Conservation (phyloP, 2,888 invertebrate species). For the Caenorhabditis becei region DNA sequence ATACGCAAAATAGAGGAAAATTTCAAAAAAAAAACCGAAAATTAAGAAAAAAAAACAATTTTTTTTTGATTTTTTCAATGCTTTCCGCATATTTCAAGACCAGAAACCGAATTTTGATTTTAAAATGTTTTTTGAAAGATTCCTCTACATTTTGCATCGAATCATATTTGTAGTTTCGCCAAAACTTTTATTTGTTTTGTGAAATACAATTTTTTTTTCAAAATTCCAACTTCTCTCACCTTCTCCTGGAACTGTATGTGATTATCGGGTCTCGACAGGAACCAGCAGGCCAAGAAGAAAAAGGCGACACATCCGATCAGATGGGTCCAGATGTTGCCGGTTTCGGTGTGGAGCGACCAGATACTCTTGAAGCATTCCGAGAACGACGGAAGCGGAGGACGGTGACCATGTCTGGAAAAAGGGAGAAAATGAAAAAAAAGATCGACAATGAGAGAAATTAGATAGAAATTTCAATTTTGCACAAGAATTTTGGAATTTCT, state of each 20-base stretch:
- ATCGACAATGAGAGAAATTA: no score
- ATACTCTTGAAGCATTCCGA: constrained; percentile 98
- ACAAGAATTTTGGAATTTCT: no score
- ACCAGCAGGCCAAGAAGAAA: constrained; percentile 87
- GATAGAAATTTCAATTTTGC: no score
- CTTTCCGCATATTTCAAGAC: no score
- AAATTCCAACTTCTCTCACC: constrained; percentile 85
- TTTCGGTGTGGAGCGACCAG: constrained; percentile 98
- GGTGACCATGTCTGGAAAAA: constrained; percentile 86
- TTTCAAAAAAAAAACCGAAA: no score
- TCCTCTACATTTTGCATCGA: no score
- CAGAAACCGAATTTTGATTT: no score
- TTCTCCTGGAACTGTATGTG: constrained; percentile 94
- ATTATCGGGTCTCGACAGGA: constrained; percentile 88
- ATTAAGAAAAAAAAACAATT: no score
- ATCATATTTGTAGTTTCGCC: no score
- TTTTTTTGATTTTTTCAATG: no score
- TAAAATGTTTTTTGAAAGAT: no score
- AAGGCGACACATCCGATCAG: constrained; percentile 86
- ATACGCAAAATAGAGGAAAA: no score
- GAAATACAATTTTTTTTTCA: background rate
- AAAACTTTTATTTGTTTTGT: background rate
- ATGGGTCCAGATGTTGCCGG: constrained; percentile 99
- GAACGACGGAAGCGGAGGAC: constrained; percentile 96
- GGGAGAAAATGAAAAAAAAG: background rate